Evolutionary conservation across 2,888 invertebrate genomes (phyloP).

Genomic region (Microctonus brassicae): DNA sequence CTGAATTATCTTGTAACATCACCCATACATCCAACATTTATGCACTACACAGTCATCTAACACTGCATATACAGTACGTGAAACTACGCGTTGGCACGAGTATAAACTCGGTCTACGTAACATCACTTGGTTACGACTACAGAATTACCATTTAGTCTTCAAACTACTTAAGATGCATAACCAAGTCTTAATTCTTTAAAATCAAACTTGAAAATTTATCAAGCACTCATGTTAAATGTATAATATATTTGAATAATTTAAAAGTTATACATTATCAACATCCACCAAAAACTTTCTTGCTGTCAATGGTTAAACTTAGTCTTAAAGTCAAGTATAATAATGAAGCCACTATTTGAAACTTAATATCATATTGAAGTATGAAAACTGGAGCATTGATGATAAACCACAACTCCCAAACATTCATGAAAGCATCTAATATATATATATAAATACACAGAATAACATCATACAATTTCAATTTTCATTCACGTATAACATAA

Average conservation of each 20-base stretch:
- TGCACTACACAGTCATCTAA: not conserved
- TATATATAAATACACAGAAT: too few species aligned
- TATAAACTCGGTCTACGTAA: conserved; percentile 2
- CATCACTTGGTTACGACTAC: conserved; percentile 14
- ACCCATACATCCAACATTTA: conserved; percentile 44
- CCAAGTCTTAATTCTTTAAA: conserved; percentile 11
- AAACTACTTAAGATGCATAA: conserved; percentile 23
- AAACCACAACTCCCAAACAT: not conserved
- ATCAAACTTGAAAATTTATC: conserved; percentile 7
- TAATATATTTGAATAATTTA: not conserved
- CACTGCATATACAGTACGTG: not conserved
- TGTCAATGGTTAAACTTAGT: not conserved
- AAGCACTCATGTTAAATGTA: not conserved
- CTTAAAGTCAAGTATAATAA: not conserved
- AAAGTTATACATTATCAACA: not conserved
- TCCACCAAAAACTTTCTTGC: not conserved
- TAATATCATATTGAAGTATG: not conserved
- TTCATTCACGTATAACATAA: too few species aligned
- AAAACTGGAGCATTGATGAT: not conserved
- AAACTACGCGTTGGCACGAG: not conserved
- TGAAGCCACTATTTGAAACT: not conserved
- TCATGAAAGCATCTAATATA: not conserved
- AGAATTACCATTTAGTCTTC: conserved; percentile 14
- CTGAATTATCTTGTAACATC: conserved; percentile 63
- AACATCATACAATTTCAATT: too few species aligned